Base-by-base conservation (phyloP, 64 coral and sea anemone species). In the Astreopora myriophthalma region DNA sequence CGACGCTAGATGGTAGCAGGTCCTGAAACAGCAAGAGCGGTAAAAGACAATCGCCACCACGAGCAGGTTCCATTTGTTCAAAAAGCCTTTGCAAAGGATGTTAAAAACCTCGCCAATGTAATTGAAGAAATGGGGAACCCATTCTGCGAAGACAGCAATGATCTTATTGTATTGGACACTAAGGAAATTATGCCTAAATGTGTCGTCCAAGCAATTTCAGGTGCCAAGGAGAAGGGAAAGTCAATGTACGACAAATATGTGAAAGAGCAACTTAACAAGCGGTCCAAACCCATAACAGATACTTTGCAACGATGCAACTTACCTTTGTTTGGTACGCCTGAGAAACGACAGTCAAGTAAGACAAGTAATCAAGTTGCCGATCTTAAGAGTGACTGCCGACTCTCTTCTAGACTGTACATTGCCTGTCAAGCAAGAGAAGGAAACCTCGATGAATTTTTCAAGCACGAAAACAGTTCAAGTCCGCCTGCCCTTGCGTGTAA, bases 391-490 rank as follows among this genome's bases (percentile, higher is more conserved):
- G 58, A 85, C 69, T 91, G 61, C 29, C 8, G 19, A 68, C 64
- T 64, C n/a, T 91, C 84, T 72, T 64, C 76, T 17, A 78, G 39
- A 20, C 44, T 91, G 23, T 84, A 84, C 32, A 80, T 83, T 24
- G 79, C 65, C 10, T 83, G 77, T 35, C 67, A 84, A 69, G 34
- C 58, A 86, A 68, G 58, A 68, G 23, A 48, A 8, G 64, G 63
- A 46, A 70, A 86, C 8, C 37, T 86, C 1, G 60, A 85, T 17
- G 63, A 86, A 17, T 86, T 86, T 40, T 69, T 86, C n/a, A 86
- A 73, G 78, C 78, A 91, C 78, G 76, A 91, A 60, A 91, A 91
- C 67, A 79, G 67, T 46, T 61, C 58, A 61, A 68, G 51, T 69
- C 78, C 89, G 22, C 89, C 65, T 58, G 26, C 89, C 8, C 44